Evolutionary conservation across 2,797 vertebrate species (phyloP).

Genomic region (Falco cherrug): DNA sequence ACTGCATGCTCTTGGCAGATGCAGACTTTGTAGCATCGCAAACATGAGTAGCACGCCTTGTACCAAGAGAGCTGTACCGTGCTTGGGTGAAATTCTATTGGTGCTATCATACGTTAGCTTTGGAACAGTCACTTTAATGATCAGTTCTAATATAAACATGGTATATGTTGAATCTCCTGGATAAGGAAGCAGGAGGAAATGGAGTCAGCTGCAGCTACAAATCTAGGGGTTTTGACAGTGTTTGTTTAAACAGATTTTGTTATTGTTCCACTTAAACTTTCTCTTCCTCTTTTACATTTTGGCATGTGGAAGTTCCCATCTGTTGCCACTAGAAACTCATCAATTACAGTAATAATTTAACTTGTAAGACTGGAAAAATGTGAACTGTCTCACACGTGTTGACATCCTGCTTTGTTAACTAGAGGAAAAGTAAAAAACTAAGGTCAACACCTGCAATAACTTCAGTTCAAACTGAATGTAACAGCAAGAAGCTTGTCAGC

Average conservation of each 20-base stretch:
- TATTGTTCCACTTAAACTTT: slow-evolving; percentile 66
- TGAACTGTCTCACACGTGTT: slow-evolving; percentile 24
- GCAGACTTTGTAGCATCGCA: neutral
- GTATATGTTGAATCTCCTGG: neutral
- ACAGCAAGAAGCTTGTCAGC: neutral
- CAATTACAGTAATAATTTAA: slow-evolving; percentile 49
- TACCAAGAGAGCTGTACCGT: neutral
- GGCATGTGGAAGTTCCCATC: slow-evolving; percentile 53
- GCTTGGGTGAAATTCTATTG: neutral
- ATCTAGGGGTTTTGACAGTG: slow-evolving; percentile 10
- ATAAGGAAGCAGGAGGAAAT: slow-evolving; percentile 39
- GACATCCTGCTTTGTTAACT: slow-evolving; percentile 59
- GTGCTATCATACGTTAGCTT: neutral
- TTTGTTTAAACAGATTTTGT: slow-evolving; percentile 63
- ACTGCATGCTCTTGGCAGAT: neutral
- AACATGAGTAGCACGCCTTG: neutral
- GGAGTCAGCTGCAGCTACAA: slow-evolving; percentile 54
- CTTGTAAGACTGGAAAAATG: slow-evolving; percentile 65
- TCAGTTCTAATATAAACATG: neutral
- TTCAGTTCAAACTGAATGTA: neutral
- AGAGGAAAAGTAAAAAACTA: slow-evolving; percentile 24
- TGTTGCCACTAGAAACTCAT: slow-evolving; percentile 64
- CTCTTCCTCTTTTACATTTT: slow-evolving; percentile 67
- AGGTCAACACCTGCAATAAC: slow-evolving; percentile 43
- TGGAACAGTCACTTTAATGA: neutral